These are phyloP conservation scores for Phortica magna DNA, from an alignment of 2,888 invertebrate genomes.

Conservation along the genomic window DNA sequence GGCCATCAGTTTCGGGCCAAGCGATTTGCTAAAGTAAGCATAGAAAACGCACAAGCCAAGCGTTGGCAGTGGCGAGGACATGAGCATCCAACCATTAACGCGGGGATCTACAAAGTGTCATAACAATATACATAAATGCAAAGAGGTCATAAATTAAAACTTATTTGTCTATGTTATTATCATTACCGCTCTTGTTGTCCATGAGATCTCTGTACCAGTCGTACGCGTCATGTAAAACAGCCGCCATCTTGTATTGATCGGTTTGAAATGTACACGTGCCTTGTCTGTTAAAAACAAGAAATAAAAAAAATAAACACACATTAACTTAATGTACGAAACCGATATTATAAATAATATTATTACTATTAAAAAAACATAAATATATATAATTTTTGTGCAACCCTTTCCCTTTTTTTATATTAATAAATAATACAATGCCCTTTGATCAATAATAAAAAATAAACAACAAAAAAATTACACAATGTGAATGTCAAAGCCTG, in stretches of 20 bases:
- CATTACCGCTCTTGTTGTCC: conserved; percentile 86
- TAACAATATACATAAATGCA: not conserved
- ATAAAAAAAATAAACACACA: not conserved
- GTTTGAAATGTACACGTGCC: not conserved
- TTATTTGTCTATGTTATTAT: not conserved
- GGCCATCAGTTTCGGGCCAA: conserved; percentile 93
- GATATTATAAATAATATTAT: no score
- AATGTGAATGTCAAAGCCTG: not conserved
- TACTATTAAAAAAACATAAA: no score
- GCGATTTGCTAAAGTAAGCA: conserved; percentile 88
- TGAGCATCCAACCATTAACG: conserved; percentile 92
- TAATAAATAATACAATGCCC: no score
- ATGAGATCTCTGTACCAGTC: conserved; percentile 86
- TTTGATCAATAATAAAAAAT: no score
- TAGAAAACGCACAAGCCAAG: conserved; percentile 89
- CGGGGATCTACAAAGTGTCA: conserved; percentile 85
- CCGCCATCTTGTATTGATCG: conserved; percentile 65
- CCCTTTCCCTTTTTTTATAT: no score
- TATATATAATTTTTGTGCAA: no score
- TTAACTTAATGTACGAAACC: not conserved
- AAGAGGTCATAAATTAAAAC: not conserved
- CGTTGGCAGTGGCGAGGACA: conserved; percentile 93
- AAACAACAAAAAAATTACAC: not conserved
- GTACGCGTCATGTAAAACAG: conserved; percentile 72
- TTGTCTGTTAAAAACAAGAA: conserved; percentile 12